These are phyloP conservation scores for Euphonia xanthogaster DNA, from an alignment of 2,797 vertebrate genomes.

Conservation along the genomic window DNA sequence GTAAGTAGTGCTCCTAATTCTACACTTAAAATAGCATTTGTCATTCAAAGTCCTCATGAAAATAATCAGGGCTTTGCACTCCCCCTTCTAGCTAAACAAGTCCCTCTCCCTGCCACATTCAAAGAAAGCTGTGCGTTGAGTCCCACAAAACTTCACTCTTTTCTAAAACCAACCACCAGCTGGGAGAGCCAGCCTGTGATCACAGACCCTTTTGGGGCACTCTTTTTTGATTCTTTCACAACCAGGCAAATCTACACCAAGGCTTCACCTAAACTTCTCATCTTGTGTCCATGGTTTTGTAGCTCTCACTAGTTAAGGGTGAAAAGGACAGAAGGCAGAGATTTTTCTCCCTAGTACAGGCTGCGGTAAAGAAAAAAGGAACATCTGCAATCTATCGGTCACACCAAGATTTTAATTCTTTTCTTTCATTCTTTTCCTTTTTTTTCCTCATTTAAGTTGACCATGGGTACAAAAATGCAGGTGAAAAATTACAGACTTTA, in stretches of 20 bases:
- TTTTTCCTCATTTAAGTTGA: neutral
- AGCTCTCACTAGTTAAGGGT: neutral
- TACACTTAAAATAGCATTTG: neutral
- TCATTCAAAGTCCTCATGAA: neutral
- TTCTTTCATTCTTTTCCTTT: neutral
- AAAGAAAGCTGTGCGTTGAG: accelerated
- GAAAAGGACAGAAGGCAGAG: constrained; percentile 52
- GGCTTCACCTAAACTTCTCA: neutral
- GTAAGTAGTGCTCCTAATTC: constrained; percentile 4
- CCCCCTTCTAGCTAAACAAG: neutral
- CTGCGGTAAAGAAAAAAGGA: neutral
- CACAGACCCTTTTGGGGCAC: neutral
- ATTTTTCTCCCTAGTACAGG: neutral
- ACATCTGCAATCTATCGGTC: constrained; percentile 48
- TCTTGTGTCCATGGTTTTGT: accelerated
- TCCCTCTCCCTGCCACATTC: neutral
- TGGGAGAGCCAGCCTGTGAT: neutral
- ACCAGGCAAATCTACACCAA: neutral
- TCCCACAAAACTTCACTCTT: neutral
- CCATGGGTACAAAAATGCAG: neutral
- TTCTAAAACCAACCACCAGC: neutral
- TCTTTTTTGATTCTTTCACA: neutral
- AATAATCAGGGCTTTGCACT: neutral
- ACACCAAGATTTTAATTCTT: constrained; percentile 55
- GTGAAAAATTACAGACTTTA: constrained; percentile 55